These are phyloP conservation scores for Brassicogethes aeneus DNA, from an alignment of 2,888 invertebrate species.

Conservation along the genomic window DNA sequence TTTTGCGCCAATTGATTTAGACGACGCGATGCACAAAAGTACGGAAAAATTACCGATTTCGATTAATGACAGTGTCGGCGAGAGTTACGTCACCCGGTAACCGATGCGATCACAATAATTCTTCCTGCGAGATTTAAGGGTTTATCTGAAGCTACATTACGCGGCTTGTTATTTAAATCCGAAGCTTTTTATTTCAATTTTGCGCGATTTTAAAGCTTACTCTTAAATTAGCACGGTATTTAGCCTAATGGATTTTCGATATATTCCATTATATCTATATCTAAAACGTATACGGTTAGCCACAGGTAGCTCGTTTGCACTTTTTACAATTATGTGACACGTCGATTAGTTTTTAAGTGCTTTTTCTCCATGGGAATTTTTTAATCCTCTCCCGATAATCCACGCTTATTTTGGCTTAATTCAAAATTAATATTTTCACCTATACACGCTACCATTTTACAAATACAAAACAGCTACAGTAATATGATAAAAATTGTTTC, in stretches of 20 bases:
- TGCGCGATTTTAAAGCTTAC: conserved; percentile 35
- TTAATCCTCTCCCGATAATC: no score
- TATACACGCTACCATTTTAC: no score
- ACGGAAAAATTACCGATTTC: conserved; percentile 18
- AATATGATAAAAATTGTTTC: no score
- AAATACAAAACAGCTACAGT: no score
- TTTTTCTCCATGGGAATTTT: background rate
- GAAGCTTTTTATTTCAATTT: conserved; percentile 40
- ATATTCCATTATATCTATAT: conserved; percentile 28
- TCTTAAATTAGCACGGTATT: conserved; percentile 39
- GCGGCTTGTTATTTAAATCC: conserved; percentile 37
- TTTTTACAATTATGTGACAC: conserved; percentile 11
- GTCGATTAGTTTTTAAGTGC: conserved; percentile 2
- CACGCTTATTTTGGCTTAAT: no score
- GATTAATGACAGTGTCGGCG: conserved; percentile 20
- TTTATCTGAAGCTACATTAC: conserved; percentile 29
- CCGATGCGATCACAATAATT: conserved; percentile 15
- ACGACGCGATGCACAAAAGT: conserved; percentile 19
- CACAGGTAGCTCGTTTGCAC: conserved; percentile 24
- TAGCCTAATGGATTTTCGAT: conserved; percentile 39
- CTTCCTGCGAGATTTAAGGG: conserved; percentile 24
- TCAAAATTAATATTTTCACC: no score
- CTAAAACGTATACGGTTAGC: conserved; percentile 10
- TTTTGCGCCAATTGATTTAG: conserved; percentile 33
- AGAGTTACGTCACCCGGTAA: conserved; percentile 15